Base-by-base conservation (phyloP, 2,113 vertebrate species). In the Plectropomus leopardus region DNA sequence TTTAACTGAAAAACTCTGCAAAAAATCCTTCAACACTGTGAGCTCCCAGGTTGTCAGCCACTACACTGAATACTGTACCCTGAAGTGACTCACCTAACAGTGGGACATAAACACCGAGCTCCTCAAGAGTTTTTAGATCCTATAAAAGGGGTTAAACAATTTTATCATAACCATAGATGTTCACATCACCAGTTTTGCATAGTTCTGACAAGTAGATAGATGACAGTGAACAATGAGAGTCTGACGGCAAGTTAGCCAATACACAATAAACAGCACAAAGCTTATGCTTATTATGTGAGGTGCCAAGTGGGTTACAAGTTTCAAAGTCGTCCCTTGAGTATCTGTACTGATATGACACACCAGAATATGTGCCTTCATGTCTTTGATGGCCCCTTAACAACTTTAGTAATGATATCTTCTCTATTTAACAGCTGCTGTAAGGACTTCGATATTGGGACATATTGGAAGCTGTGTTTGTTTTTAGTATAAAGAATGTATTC, bases 401-500 rank as follows among this genome's bases (percentile, higher is more conserved):
- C 34, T 55, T 68, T 16, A 10, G 5, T 6, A 67, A 60, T 24
- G 21, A 80, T 67, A 42, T 45, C 70, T 5, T 0, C 3, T 60
- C 44, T 26, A 51, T 7, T 44, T 19, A 80, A 13, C 17, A 74
- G 34, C 58, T 80, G 63, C 9, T 80, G 70, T 59, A 74, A 60
- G 4, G 47, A 45, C 34, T 60, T 67, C 32, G 74, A 15, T 24
- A 67, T 17, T 16, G 53, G 63, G 24, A 67, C 32, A 59, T 80
- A 74, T 24, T 80, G 70, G 21, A 73, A 66, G 32, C 60, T 64
- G 57, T 8, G 23, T 51, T 67, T 73, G 8, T 44, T 73, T 66
- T 73, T 51, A 60, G 15, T 32, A 59, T 73, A 24, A 59, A 74
- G 53, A 21, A 80, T 60, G n/a, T 73, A 73, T 73, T 78, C 48